A percentile compares a stretch with the other conserved stretches of the same genome.
phyloP scores from a whole-genome alignment of 2,888 invertebrate species.

The Lochmaea crataegi region DNA sequence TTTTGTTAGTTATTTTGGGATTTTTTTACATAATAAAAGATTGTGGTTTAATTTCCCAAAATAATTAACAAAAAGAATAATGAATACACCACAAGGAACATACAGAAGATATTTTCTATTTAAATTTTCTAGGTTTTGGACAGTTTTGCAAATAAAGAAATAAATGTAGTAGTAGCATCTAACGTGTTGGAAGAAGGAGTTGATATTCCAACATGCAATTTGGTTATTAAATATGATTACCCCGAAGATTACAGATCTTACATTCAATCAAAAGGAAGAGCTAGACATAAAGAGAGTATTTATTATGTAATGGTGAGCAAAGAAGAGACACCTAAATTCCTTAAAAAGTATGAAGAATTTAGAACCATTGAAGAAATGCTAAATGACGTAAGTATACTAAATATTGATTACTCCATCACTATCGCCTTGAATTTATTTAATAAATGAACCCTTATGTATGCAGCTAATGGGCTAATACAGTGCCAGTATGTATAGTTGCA shows the following conservation, averaged over 20 bases:
- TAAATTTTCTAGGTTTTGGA: constrained; percentile 63
- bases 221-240: constrained; percentile 81
- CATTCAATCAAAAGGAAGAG: constrained; percentile 91
- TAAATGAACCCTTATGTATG: too few relatives aligned
- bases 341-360: constrained; percentile 61
- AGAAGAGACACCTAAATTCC: constrained; percentile 55
- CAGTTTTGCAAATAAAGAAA: constrained; percentile 70
- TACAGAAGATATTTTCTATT: too few relatives aligned
- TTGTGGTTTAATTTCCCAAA: too few relatives aligned
- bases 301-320: constrained; percentile 70
- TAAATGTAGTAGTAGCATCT: constrained; percentile 78
- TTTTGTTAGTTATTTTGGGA: too few relatives aligned
- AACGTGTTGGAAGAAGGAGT: constrained; percentile 92
- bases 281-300: constrained; percentile 73
- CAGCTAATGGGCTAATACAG: too few relatives aligned
- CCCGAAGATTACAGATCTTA: constrained; percentile 82
- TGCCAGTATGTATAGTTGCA: too few relatives aligned
- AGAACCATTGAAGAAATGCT: constrained; percentile 69
- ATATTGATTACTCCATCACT: not conserved
- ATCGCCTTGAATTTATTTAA: not conserved
- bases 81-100: too few relatives aligned
- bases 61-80: too few relatives aligned
- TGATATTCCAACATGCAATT: constrained; percentile 84
- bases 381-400: constrained; percentile 61
- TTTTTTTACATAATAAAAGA: too few relatives aligned